phyloP scores from a whole-genome alignment of 1,140 invertebrate genomes.

The Oedothorax gibbosus region DNA sequence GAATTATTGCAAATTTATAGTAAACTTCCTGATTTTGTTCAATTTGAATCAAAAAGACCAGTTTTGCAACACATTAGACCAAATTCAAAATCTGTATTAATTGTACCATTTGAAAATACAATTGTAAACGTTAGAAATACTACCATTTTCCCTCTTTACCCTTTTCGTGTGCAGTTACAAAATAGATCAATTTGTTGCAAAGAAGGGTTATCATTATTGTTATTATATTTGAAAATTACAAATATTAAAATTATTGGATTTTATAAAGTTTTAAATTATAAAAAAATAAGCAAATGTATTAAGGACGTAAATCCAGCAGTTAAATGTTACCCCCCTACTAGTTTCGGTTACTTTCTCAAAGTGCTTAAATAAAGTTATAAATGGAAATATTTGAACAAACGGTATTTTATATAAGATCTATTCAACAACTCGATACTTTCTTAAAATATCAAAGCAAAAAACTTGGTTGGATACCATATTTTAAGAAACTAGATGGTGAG shows the following conservation, averaged over 20 bases:
- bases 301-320: background rate
- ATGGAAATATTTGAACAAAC: slow-evolving; percentile 14
- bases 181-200: background rate
- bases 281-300: background rate
- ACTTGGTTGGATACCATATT: background rate
- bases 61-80: background rate
- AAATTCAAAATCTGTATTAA: slow-evolving; percentile 13
- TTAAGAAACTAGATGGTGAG: too few relatives aligned
- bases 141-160: background rate
- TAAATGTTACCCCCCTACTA: background rate
- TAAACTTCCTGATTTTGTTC: slow-evolving; percentile 1
- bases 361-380: slow-evolving; percentile 16
- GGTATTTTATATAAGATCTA: background rate
- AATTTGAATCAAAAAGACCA: slow-evolving; percentile 2
- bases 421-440: slow-evolving; percentile 7
- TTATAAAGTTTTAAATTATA: slow-evolving; percentile 10
- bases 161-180: background rate
- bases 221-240: slow-evolving; percentile 8
- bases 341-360: slow-evolving; percentile 12
- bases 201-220: background rate
- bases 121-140: background rate
- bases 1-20: background rate
- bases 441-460: background rate
- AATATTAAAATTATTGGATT: slow-evolving; percentile 11
- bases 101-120: slow-evolving; percentile 18